Base-by-base conservation (phyloP, 1,140 invertebrate genomes). In the Temnothorax nylanderi region DNA sequence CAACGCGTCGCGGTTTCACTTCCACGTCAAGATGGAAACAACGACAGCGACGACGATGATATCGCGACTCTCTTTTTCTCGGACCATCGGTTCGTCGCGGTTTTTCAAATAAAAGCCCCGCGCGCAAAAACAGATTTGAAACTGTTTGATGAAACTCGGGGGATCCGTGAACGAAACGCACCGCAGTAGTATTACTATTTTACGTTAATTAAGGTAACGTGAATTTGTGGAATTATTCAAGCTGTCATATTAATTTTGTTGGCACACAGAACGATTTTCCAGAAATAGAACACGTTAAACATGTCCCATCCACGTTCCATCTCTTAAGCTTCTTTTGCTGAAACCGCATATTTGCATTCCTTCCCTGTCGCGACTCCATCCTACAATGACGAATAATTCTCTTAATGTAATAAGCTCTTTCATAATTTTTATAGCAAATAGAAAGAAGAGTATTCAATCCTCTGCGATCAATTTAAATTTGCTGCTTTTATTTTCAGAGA, bases 191-290 rank as follows among this genome's bases (percentile, higher is more conserved):
- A 18, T 41, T 75, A 21, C 32, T 72, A 47, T 56, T 56, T 56
- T 10, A n/a, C 32, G 13, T 56, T 75, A 56, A 58, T 75, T 75
- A 75, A 58, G 5, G 44, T 26, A 47, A 47, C 1, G 11, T 16
- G 41, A 69, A 76, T 60, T 60, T 56, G n/a, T n/a, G 34, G 37
- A 75, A 56, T 60, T 11, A 76, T 76, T 76, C 37, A 41, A 32
- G 0, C 13, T 58, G 6, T 13, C 32, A 34, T 21, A 7, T 16
- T 37, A 74, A 37, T 76, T 75, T 21, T 56, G 58, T 34, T 3
- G 7, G 0, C 4, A 26, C 34, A n/a, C 51, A 18, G 2, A 58
- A 58, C 5, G 16, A 0, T 34, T 58, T 37, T 1, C 34, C 34
- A 41, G 7, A 54, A 54, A 58, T 34, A 11, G 21, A 75, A 58